A percentile compares a stretch with the other conserved stretches of the same genome.
Evolutionary conservation across 2,888 invertebrate genomes (phyloP).

Genomic region (Alentia gelatinosa): DNA sequence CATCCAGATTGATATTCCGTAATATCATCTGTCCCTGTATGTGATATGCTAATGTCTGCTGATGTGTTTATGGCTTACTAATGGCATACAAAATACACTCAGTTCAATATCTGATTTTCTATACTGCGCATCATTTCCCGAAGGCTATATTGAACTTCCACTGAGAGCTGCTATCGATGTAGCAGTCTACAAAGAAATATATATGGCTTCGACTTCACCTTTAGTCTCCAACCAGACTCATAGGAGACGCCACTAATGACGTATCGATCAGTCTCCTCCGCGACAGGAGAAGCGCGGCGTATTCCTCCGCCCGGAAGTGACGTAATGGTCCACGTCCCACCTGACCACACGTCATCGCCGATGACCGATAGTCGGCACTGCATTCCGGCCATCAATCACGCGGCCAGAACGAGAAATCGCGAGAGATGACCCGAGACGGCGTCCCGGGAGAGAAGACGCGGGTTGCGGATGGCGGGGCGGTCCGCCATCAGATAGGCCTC

Average conservation of each 20-base stretch:
- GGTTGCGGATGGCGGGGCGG: not conserved
- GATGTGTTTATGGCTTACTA: too few species aligned
- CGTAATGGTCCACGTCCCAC: conserved; percentile 9
- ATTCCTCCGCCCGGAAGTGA: conserved; percentile 21
- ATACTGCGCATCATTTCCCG: too few species aligned
- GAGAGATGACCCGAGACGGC: conserved; percentile 39
- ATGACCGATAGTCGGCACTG: conserved; percentile 14
- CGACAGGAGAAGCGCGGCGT: not conserved
- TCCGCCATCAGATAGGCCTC: conserved; percentile 10
- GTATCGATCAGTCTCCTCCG: conserved; percentile 7
- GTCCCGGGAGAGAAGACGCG: not conserved
- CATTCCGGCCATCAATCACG: conserved; percentile 28
- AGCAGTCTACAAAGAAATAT: not conserved
- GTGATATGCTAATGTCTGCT: too few species aligned
- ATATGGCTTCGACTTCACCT: not conserved
- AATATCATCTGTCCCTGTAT: too few species aligned
- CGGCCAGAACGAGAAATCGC: conserved; percentile 40
- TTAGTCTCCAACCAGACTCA: not conserved
- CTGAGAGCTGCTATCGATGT: too few species aligned
- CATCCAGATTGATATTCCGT: too few species aligned
- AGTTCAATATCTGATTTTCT: too few species aligned
- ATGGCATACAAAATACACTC: too few species aligned
- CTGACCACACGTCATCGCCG: conserved; percentile 19
- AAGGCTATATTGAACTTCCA: too few species aligned
- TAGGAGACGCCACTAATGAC: not conserved